These are phyloP conservation scores for Heterodera carotae DNA, from an alignment of 1,140 invertebrate genomes.

Conservation along the genomic window DNA sequence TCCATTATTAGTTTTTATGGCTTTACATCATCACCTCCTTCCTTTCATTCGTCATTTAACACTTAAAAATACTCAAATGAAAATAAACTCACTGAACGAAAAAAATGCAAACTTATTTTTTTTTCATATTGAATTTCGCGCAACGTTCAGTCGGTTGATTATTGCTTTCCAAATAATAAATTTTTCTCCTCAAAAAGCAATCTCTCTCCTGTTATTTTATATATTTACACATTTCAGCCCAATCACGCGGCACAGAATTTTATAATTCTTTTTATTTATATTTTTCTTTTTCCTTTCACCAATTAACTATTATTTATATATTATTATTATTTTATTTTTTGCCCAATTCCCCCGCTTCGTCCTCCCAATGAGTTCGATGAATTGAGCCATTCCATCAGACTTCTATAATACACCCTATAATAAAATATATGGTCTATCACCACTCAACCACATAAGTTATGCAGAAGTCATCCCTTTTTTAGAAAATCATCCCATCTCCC, in stretches of 20 bases:
- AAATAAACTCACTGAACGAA: not conserved
- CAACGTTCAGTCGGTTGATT: not conserved
- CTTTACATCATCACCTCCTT: not conserved
- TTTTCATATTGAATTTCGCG: not conserved
- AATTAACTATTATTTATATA: too few relatives aligned
- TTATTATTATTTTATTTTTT: not conserved
- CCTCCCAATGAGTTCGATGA: not conserved
- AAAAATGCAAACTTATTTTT: not conserved
- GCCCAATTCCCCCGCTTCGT: not conserved
- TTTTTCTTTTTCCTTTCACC: not conserved
- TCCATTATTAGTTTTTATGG: not conserved
- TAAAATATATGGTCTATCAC: too few relatives aligned
- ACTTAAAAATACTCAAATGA: not conserved
- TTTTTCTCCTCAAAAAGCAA: constrained; percentile 13
- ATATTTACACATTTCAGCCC: not conserved
- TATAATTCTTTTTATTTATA: not conserved
- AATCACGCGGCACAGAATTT: constrained; percentile 10
- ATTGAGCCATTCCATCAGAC: not conserved
- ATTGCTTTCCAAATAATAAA: not conserved
- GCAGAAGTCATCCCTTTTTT: not conserved
- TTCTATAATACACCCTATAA: not conserved
- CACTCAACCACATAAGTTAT: not conserved
- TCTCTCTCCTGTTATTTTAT: not conserved
- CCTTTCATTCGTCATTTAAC: too few relatives aligned
- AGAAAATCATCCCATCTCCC: not conserved